Evolutionary conservation across 2,888 invertebrate species (phyloP), one percentile per base, ranked within the genome.

Genomic region (Anoncus sp.): DNA sequence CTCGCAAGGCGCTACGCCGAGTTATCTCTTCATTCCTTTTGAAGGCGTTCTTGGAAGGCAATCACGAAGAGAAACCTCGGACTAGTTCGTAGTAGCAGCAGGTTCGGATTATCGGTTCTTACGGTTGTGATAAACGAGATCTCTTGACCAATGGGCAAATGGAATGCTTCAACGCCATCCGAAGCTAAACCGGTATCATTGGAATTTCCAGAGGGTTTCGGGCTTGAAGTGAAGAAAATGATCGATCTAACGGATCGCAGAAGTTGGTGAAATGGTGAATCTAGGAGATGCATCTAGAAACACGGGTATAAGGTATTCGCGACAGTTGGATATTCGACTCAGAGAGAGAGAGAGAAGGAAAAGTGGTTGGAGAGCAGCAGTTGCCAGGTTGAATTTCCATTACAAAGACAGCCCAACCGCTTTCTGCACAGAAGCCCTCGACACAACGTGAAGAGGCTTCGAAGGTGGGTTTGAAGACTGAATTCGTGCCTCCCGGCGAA

Each of bases 331-430:
- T 60, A 62, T 60, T 60, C 40, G 35, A 55, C 22, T 22, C 57
- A 27, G 55, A 49, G 35, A 51, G 24, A 18, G n/a, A 49, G 12
- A 38, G 49, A 35, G 18, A 24, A 53, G n/a, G 47, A 43, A 9
- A 53, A 79, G 63, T 49, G 65, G 18, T 38, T 38, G 10, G 38
- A 31, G 38, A 67, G 72, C 66, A 72, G 70, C 51, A n/a, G n/a
- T n/a, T n/a, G 65, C 27, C 70, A 62, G 22, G 57, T 40, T 57
- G 71, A 76, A 86, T 87, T 86, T 86, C 85, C 87, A 87, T 87
- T 75, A 86, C 83, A 87, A 87, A 85, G 87, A 84, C 80, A 71
- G 47, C 20, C 22, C 75, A 75, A 1, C 62, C 43, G 14, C 75
- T 82, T 80, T 83, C 75, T 75, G 79, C 35, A 45, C 73, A 12